Evolutionary conservation across 2,888 invertebrate genomes (phyloP), one percentile per base, ranked within the genome.

Genomic region (Synergus japonicus): DNA sequence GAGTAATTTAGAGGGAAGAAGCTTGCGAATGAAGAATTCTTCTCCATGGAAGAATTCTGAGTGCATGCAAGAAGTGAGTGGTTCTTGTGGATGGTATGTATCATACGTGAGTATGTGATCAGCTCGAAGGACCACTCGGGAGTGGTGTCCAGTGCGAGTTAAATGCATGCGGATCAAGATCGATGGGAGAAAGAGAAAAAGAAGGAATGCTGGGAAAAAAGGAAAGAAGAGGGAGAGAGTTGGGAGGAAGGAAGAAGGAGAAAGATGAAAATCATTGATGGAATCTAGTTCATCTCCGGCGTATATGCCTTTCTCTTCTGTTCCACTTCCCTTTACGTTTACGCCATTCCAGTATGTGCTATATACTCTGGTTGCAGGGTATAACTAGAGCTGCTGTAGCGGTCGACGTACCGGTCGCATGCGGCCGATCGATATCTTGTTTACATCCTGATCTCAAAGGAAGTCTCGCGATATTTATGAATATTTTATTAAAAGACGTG

Each of bases 241-340:
- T 80, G 67, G 76, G 76, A 80, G 83, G 85, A 84, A 80, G 82
- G 80, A 84, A 85, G 85, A 83, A 86, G 86, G 85, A 88, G 85
- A 86, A 79, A 85, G 83, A 84, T 81, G 81, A 81, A 78, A 83
- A 87, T 86, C 83, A 85, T 79, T 85, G 79, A 78, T 81, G 83
- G 86, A 92, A 92, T 91, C 91, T 92, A 92, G 92, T 92, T 91
- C 92, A 92, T 91, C 91, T 91, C 89, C 87, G n/a, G n/a, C n/a
- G 87, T 85, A 86, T 85, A 86, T 87, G 88, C 92, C 92, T 92
- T 92, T 92, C 92, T 92, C 92, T 91, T 92, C 88, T 91, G 92
- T 91, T 90, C 92, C 90, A 92, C 92, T 92, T 92, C 87, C 87
- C 88, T 85, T 58, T 37, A 69, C 81, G 77, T 85, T 73, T 37